Evolutionary conservation across 2,113 vertebrate genomes (phyloP), one percentile per base, ranked within the genome.

Genomic region (Sceloporus undulatus): DNA sequence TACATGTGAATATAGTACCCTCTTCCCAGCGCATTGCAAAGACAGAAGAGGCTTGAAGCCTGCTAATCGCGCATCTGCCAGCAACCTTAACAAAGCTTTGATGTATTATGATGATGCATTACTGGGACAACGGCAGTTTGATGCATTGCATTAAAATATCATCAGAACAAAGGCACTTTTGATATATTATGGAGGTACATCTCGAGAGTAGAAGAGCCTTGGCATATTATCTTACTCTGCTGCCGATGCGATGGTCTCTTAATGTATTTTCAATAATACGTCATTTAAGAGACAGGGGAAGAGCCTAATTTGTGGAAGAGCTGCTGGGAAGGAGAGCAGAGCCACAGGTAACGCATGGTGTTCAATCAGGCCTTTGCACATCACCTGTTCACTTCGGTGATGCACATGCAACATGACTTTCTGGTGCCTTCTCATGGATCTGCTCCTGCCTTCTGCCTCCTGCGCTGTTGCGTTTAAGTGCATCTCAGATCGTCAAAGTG

Each of bases 161-260:
- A 89, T 82, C 88, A 23, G 93, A 65, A 86, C 0, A 83, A 86
- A 42, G 85, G 89, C 73, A 38, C 88, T 59, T 91, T 76, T 92
- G 92, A 92, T 90, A 79, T 42, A 82, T 82, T 9, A 23, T 52
- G 71, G 13, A 38, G 87, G 89, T 77, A 73, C 85, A 74, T 87
- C 86, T 88, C 2, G 68, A 19, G 87, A 65, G 82, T 0, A 10
- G 62, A 2, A 76, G 27, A 48, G 88, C 79, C 2, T 9, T 59
- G 86, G 85, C 89, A 66, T 14, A 14, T 48, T 78, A 38, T 87
- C 90, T 87, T 2, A 2, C 68, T 81, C 84, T 81, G 0, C 85
- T 75, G 90, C 1, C 75, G 40, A 81, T 27, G 84, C 74, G 0
- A 4, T 68, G 0, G 8, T 0, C 0, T 18, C 25, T 11, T 71